Evolutionary conservation across 1,140 invertebrate species (phyloP), one percentile per base, ranked within the genome.

Genomic region (Manduca sexta): DNA sequence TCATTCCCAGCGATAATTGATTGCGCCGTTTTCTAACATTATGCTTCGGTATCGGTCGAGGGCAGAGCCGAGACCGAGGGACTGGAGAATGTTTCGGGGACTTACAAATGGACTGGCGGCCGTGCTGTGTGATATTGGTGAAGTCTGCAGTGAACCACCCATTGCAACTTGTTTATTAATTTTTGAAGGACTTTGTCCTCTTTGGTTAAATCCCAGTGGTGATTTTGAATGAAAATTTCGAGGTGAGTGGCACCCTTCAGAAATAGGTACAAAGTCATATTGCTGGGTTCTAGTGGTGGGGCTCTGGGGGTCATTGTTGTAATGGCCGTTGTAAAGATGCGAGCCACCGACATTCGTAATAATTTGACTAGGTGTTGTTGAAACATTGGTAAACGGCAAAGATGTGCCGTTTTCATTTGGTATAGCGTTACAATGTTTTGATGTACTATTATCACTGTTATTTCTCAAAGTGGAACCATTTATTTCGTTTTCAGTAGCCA

Each of bases 211-310:
- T 5, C 74, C 69, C 31, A 82, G 39, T 4, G 71, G 82, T 13
- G 80, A 81, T 66, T 84, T 85, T 12, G 79, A 76, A 56, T 81
- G 54, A 52, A 83, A 80, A 60, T 79, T 73, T 37, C 87, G 88
- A 13, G 90, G 90, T 3, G 88, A 90, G 66, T 89, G 87, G 16
- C 91, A 89, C 45, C 91, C 89, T 3, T 93, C 93, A 16, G 93
- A 94, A 60, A 95, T 95, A 0, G 93, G 93, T 4, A 92, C 92
- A 68, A 96, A 96, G 74, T 91, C 94, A 71, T 94, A 95, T 68
- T 92, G 92, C 64, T 93, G 91, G 33, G 92, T 87, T 59, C 93
- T 87, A 6, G 85, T 77, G 5, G 80, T 87, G 1, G 90, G 90
- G 81, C 90, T 91, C 45, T 89, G 81, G 10, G 61, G 80, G 44